These are phyloP conservation scores for Drosophila trapezifrons DNA, from an alignment of 1,140 invertebrate species.

Conservation along the genomic window DNA sequence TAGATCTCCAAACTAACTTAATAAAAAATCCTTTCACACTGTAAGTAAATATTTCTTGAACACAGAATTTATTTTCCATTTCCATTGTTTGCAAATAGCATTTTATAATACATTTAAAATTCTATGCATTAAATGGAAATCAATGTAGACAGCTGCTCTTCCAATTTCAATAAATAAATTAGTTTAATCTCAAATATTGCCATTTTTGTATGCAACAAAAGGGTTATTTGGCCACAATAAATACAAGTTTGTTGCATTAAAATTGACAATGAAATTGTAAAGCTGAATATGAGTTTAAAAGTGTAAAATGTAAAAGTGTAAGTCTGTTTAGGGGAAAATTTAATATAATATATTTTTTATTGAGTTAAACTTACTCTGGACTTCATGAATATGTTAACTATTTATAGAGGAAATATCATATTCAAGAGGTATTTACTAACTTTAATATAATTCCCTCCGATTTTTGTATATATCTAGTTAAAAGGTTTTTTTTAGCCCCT, in stretches of 20 bases:
- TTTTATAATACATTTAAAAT: neutral
- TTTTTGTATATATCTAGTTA: too few species aligned
- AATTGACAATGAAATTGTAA: neutral
- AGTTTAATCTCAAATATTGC: conserved; percentile 14
- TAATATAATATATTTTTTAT: neutral
- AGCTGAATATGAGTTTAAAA: neutral
- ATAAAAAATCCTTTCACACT: neutral
- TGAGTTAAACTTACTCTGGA: too few species aligned
- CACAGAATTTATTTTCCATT: neutral
- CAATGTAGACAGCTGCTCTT: conserved; percentile 38
- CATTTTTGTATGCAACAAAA: neutral
- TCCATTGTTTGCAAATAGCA: neutral
- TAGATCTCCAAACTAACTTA: neutral
- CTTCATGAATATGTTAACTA: neutral
- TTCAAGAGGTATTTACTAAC: too few species aligned
- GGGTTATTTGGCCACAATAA: neutral
- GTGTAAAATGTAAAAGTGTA: neutral
- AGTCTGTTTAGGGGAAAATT: neutral
- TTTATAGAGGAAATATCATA: too few species aligned
- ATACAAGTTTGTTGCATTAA: neutral
- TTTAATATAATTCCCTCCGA: too few species aligned
- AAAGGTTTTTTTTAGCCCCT: too few species aligned
- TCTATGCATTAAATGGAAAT: conserved; percentile 23
- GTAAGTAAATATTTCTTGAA: neutral
- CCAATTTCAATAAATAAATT: conserved; percentile 41